A percentile compares a stretch with the other conserved stretches of the same genome.
Evolutionary conservation across 2,888 invertebrate genomes (phyloP).

Genomic region (Bombylius major): DNA sequence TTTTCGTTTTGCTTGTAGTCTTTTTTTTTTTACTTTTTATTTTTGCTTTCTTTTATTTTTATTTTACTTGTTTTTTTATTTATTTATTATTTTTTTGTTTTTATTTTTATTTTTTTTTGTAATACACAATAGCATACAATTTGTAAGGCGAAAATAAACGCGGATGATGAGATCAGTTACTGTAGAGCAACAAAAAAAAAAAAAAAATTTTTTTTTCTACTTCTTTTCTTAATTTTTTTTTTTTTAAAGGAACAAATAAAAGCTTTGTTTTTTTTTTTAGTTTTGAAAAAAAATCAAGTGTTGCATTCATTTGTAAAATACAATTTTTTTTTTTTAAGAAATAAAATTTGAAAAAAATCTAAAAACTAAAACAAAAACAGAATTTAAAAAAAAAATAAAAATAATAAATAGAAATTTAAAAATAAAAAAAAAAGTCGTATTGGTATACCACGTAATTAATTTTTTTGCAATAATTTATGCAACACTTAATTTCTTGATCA

Average conservation of each 20-base stretch:
- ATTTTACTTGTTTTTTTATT: background rate
- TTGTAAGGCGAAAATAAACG: constrained; percentile 36
- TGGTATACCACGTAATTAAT: no score
- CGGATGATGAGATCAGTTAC: constrained; percentile 38
- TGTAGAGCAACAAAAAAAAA: constrained; percentile 19
- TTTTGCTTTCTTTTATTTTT: no score
- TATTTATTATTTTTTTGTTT: background rate
- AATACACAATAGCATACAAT: background rate
- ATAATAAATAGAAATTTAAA: no score
- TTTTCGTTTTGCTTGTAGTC: background rate
- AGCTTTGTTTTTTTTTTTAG: background rate
- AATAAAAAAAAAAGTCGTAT: no score
- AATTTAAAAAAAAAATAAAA: no score
- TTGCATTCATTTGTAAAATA: background rate
- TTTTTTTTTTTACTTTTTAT: background rate
- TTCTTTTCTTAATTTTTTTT: background rate
- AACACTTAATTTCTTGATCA: no score
- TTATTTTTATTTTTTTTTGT: constrained; percentile 4
- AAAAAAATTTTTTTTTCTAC: background rate
- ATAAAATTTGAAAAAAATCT: no score
- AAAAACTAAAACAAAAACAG: no score
- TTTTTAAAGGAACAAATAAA: background rate
- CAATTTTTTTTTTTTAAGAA: no score
- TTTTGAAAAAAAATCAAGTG: background rate
- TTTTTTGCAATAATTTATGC: no score